Evolutionary conservation across 2,888 invertebrate species (phyloP), one percentile per base, ranked within the genome.

Genomic region (Drosophila neoperkinsi): DNA sequence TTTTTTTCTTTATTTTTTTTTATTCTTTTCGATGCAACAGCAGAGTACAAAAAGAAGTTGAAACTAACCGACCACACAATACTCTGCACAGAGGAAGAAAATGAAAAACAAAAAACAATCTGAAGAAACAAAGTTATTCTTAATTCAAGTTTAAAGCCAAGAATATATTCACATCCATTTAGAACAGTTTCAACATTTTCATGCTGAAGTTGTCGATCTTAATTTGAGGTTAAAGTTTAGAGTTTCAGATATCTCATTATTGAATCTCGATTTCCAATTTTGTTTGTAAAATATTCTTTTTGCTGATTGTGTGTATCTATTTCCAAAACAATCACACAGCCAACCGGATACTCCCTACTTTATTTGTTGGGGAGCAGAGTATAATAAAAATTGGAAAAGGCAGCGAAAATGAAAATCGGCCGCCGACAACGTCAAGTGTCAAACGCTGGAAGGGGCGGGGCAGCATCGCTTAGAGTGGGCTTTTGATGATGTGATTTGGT

Each of bases 401-500:
- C 81, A 82, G 81, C 77, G 86, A 82, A 79, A 78, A 81, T 84
- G 82, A 88, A 86, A 83, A 74, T 72, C 72, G 83, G 58, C 71
- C 53, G 82, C 71, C 79, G 71, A 72, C 81, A 85, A 84, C 79
- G 81, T 79, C 86, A 83, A 83, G 86, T 79, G 83, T 72, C 77
- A 79, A 72, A 50, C 31, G 52, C 46, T 33, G n/a, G 13, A 50
- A 36, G 66, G 53, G 59, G 52, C 31, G 55, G 31, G 57, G 57
- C 50, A 38, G 25, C 49, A 64, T 41, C 34, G 66, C 63, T 69
- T 72, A 52, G 76, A 74, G 69, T 74, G 59, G 80, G 71, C 77
- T 83, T 88, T 82, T 75, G 79, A 67, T 85, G 85, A 83, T 84
- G 73, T 82, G 84, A 87, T 80, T 87, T 82, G 73, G 59, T 52